phyloP scores from a whole-genome alignment of 2,888 invertebrate species.

The Pterostichus madidus region DNA sequence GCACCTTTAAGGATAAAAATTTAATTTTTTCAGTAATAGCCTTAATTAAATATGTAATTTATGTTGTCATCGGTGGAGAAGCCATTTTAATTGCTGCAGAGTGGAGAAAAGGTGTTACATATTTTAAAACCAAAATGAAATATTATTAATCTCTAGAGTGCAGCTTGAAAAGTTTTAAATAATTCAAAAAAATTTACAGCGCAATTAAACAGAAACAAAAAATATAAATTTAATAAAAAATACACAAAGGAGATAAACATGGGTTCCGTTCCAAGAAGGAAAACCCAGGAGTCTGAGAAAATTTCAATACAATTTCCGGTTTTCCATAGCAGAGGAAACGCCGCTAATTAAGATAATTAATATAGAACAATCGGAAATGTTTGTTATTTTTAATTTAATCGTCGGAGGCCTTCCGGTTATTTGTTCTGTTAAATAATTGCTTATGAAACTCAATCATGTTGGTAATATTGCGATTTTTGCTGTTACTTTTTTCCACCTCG shows the following conservation, averaged over 20 bases:
- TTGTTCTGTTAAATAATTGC: constrained; percentile 8
- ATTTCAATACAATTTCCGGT: constrained; percentile 31
- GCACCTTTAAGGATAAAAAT: no score
- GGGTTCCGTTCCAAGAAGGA: background rate
- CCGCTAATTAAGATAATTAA: constrained; percentile 38
- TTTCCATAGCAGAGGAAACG: constrained; percentile 30
- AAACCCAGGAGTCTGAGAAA: constrained; percentile 19
- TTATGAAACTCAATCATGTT: constrained; percentile 10
- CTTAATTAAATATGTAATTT: no score
- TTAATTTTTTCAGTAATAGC: no score
- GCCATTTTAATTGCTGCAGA: no score
- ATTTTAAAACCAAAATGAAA: no score
- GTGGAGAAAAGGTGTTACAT: no score
- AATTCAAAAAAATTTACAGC: background rate
- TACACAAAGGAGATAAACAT: background rate
- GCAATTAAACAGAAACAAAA: background rate
- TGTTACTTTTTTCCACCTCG: constrained; percentile 14
- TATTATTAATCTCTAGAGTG: background rate
- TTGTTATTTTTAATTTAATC: constrained; percentile 42
- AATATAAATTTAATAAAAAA: constrained; percentile 29
- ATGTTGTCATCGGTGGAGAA: no score
- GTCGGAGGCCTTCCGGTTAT: background rate
- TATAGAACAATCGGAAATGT: constrained; percentile 35
- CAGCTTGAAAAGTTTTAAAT: constrained; percentile 1
- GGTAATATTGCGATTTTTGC: constrained; percentile 6